Evolutionary conservation across 2,797 vertebrate genomes (phyloP).

Genomic region (Chloroceryle amazona): DNA sequence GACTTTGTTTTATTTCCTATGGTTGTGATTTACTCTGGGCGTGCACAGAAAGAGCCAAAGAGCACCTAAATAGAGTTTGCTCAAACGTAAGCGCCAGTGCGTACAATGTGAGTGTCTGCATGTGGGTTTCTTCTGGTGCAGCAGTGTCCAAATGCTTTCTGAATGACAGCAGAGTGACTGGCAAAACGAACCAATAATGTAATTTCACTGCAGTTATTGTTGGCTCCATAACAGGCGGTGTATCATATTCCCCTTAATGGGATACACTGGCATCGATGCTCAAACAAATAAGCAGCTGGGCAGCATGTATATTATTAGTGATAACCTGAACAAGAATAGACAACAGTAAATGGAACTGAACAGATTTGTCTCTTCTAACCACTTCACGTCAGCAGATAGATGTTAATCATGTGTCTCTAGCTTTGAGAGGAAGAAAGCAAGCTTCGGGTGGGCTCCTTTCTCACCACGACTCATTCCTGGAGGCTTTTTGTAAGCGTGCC

Average conservation of each 20-base stretch:
- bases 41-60: background rate
- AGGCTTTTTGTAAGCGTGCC: background rate
- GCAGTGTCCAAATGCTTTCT: background rate
- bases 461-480: background rate
- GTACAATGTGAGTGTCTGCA: background rate
- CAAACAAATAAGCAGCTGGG: background rate
- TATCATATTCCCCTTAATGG: conserved; percentile 49
- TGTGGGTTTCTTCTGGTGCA: background rate
- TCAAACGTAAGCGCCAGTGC: background rate
- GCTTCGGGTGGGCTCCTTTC: background rate
- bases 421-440: background rate
- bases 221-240: background rate
- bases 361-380: background rate
- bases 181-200: conserved; percentile 15
- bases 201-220: conserved; percentile 10
- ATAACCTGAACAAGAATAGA: background rate
- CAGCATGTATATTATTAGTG: background rate
- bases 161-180: background rate
- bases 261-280: background rate
- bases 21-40: background rate
- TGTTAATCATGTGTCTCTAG: background rate
- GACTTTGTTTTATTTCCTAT: background rate
- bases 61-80: background rate
- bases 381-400: background rate
- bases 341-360: background rate